A percentile compares a stretch with the other conserved stretches of the same genome.
phyloP scores from a whole-genome alignment of 2,113 vertebrate species.

The Cyprinodon brontotheroides region DNA sequence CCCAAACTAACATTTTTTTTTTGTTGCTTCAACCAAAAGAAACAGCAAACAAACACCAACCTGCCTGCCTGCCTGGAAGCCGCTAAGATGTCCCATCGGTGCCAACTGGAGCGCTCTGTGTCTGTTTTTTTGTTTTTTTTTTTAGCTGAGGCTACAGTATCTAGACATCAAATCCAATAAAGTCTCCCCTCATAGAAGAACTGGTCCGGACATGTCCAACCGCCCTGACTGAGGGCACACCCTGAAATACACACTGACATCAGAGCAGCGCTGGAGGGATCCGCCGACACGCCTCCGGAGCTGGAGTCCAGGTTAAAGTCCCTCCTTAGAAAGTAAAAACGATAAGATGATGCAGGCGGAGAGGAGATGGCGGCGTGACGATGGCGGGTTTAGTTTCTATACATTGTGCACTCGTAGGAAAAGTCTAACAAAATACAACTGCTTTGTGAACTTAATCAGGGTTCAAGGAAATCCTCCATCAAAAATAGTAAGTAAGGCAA shows the following conservation, averaged over 20 bases:
- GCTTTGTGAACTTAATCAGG: slow-evolving; percentile 77
- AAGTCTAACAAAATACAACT: slow-evolving; percentile 80
- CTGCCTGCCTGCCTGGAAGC: slow-evolving; percentile 47
- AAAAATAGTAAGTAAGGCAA: slow-evolving; percentile 81
- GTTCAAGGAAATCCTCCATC: slow-evolving; percentile 74
- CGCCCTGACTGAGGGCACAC: slow-evolving; percentile 43
- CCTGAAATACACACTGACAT: slow-evolving; percentile 64
- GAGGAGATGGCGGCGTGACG: slow-evolving; percentile 45
- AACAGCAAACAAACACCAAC: slow-evolving; percentile 58
- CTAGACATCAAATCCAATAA: slow-evolving; percentile 41
- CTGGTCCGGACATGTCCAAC: slow-evolving; percentile 59
- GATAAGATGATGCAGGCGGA: slow-evolving; percentile 49
- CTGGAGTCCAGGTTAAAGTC: slow-evolving; percentile 55
- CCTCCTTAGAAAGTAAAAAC: neutral
- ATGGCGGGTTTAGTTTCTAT: slow-evolving; percentile 67
- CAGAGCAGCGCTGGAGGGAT: slow-evolving; percentile 50
- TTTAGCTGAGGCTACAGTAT: slow-evolving; percentile 47
- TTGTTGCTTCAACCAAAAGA: slow-evolving; percentile 55
- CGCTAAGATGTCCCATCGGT: slow-evolving; percentile 31
- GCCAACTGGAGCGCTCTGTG: slow-evolving; percentile 48
- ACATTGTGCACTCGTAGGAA: slow-evolving; percentile 81
- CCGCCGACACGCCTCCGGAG: slow-evolving; percentile 36
- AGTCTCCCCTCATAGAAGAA: slow-evolving; percentile 47
- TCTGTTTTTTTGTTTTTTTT: slow-evolving; percentile 41
- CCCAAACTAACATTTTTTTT: slow-evolving; percentile 12